A percentile compares a stretch with the other conserved stretches of the same genome.
Conservation (phyloP, 1,140 invertebrate species). For the Macrotrachela quadricornifera region DNA sequence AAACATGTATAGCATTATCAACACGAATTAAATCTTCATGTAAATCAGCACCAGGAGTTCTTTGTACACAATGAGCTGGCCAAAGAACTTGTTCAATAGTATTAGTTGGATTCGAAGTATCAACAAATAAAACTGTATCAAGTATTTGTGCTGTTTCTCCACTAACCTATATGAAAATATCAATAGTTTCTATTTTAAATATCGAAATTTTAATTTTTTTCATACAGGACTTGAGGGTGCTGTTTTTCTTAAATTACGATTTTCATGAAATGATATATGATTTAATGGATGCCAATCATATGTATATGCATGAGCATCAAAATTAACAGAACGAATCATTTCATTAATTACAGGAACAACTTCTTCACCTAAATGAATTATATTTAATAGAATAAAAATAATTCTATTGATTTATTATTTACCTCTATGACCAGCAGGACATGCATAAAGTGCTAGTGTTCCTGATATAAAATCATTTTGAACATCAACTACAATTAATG, state of each 20-base stretch:
- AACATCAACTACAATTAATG: slow-evolving; percentile 77
- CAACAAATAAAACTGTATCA: slow-evolving; percentile 62
- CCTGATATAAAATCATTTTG: slow-evolving; percentile 94
- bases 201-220: too few relatives aligned
- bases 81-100: slow-evolving; percentile 39
- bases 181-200: too few relatives aligned
- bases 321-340: slow-evolving; percentile 54
- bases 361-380: slow-evolving; percentile 11
- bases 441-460: slow-evolving; percentile 69
- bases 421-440: slow-evolving; percentile 52
- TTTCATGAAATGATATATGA: slow-evolving; percentile 88
- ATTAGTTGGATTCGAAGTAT: slow-evolving; percentile 5
- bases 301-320: slow-evolving; percentile 80
- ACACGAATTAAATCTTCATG: slow-evolving; percentile 49
- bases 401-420: too few relatives aligned
- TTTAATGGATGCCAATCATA: slow-evolving; percentile 88
- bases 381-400: too few relatives aligned
- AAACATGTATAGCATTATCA: slow-evolving; percentile 48
- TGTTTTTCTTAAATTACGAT: slow-evolving; percentile 43
- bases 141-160: background rate
- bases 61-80: slow-evolving; percentile 82
- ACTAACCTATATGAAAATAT: too few relatives aligned
- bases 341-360: slow-evolving; percentile 61
- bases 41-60: slow-evolving; percentile 73
- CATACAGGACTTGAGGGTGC: too few relatives aligned